Conservation (phyloP, 2,113 vertebrate genomes). For the Oryzias curvinotus region DNA sequence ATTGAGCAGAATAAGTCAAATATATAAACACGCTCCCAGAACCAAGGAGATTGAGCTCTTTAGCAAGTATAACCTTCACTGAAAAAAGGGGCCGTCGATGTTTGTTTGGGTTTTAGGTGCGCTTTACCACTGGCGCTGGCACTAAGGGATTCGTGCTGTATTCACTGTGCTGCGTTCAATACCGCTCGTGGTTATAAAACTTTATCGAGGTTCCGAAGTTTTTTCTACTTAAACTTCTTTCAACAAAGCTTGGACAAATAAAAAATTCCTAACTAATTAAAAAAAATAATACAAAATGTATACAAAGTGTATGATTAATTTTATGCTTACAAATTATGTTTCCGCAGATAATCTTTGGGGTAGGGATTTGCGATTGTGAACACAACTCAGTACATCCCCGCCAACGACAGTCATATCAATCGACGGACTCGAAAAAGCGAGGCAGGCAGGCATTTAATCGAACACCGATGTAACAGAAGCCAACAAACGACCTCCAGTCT, state of each 20-base stretch:
- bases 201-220: slow-evolving; percentile 3
- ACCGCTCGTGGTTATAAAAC: slow-evolving; percentile 45
- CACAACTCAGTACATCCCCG: slow-evolving; percentile 34
- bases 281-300: no score
- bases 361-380: slow-evolving; percentile 41
- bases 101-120: slow-evolving; percentile 77
- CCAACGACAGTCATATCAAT: slow-evolving; percentile 49
- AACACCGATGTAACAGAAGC: slow-evolving; percentile 25
- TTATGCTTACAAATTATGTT: neutral
- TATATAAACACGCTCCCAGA: neutral
- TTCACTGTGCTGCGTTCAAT: slow-evolving; percentile 57
- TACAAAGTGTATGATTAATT: neutral
- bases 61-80: slow-evolving; percentile 9
- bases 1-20: neutral
- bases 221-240: neutral
- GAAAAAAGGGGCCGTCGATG: slow-evolving; percentile 34
- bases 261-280: neutral
- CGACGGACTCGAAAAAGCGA: slow-evolving; percentile 22
- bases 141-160: slow-evolving; percentile 62
- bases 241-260: neutral
- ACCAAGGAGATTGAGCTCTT: slow-evolving; percentile 3
- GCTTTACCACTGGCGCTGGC: slow-evolving; percentile 66
- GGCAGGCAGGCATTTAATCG: slow-evolving; percentile 44
- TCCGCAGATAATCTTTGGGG: neutral
- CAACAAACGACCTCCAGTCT: slow-evolving; percentile 48